phyloP scores from a whole-genome alignment of 2,113 vertebrate genomes.

The Scomber scombrus region DNA sequence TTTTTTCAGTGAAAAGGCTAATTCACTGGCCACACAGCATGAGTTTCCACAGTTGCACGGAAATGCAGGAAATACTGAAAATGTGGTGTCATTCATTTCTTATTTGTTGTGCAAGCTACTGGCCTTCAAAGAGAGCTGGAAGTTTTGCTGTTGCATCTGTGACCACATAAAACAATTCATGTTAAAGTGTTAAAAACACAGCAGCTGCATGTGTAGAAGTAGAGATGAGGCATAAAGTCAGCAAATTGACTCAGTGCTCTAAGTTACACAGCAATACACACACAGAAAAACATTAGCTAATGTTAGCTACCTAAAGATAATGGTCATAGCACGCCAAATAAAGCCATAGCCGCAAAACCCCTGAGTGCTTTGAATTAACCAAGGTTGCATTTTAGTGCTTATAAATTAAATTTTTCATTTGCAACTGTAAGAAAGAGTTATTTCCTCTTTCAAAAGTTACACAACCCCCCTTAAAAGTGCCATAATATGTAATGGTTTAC shows the following conservation, averaged over 20 bases:
- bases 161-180: not conserved
- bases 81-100: not conserved
- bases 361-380: not conserved
- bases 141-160: not conserved
- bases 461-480: not conserved
- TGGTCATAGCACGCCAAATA: not conserved
- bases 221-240: not conserved
- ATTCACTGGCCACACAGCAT: no score
- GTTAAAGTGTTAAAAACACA: not conserved
- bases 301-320: not conserved
- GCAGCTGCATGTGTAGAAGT: no score
- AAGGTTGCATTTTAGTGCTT: not conserved
- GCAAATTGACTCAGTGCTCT: not conserved
- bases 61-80: no score
- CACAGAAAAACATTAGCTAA: not conserved
- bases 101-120: not conserved
- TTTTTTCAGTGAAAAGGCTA: not conserved
- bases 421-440: not conserved
- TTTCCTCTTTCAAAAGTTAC: not conserved
- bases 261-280: not conserved
- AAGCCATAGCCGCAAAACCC: not conserved
- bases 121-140: not conserved
- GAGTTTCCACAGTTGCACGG: no score
- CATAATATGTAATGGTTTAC: conserved; percentile 5
- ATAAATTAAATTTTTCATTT: not conserved